These are phyloP conservation scores for Chloroceryle aenea DNA, from an alignment of 2,113 vertebrate species.

Conservation along the genomic window DNA sequence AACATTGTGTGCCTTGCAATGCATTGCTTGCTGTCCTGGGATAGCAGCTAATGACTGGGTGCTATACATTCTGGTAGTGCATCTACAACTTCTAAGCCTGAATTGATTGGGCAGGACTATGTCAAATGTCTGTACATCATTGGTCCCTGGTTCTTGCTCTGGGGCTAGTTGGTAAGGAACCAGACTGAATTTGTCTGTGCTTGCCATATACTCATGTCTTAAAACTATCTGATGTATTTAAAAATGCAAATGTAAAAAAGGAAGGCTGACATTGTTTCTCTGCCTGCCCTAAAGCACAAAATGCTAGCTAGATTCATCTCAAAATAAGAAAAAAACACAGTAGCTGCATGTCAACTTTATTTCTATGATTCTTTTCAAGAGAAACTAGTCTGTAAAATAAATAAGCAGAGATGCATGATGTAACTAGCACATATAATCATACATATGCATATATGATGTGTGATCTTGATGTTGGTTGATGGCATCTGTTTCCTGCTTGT, in stretches of 20 bases:
- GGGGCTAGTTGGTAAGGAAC: neutral
- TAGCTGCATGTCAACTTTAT: neutral
- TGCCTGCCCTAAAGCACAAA: neutral
- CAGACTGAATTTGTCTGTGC: neutral
- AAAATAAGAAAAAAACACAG: neutral
- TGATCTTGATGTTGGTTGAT: neutral
- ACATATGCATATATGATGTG: neutral
- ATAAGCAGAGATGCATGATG: neutral
- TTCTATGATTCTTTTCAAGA: neutral
- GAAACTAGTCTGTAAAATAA: neutral
- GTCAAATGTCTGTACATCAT: neutral
- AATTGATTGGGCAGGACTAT: neutral
- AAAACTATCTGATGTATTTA: neutral
- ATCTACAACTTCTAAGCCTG: neutral
- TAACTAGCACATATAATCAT: neutral
- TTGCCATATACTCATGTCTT: neutral
- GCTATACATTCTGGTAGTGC: neutral
- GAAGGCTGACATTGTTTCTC: neutral
- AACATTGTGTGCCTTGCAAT: neutral
- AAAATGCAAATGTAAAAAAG: neutral
- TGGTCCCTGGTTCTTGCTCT: neutral
- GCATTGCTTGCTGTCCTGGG: neutral
- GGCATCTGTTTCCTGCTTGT: neutral
- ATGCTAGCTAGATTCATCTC: neutral
- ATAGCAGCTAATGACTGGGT: neutral